A percentile compares a stretch with the other conserved stretches of the same genome.
Evolutionary conservation across 1,140 invertebrate species (phyloP).

Genomic region (Calliopsis andreniformis): DNA sequence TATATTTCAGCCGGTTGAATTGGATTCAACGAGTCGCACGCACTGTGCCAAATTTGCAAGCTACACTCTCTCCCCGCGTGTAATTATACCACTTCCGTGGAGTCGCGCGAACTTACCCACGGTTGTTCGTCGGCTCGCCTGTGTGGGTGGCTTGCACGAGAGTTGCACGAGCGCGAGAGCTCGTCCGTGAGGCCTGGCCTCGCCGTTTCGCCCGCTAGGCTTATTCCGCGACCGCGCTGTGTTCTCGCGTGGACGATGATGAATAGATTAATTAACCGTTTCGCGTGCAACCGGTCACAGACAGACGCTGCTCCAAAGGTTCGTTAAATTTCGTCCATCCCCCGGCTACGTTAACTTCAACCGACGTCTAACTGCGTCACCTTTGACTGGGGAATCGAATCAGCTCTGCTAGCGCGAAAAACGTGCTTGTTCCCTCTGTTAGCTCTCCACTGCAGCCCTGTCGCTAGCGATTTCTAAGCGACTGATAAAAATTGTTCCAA

Average conservation of each 20-base stretch:
- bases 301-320: slow-evolving; percentile 25
- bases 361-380: slow-evolving; percentile 31
- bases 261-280: slow-evolving; percentile 67
- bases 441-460: background rate
- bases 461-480: no score
- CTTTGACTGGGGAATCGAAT: slow-evolving; percentile 36
- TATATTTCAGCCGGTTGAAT: slow-evolving; percentile 65
- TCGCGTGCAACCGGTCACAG: slow-evolving; percentile 34
- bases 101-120: slow-evolving; percentile 45
- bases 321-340: slow-evolving; percentile 31
- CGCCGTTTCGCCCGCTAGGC: slow-evolving; percentile 36
- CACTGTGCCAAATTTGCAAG: slow-evolving; percentile 60
- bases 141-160: slow-evolving; percentile 1
- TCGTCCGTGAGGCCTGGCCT: background rate
- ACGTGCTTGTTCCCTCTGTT: background rate
- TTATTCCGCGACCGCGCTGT: slow-evolving; percentile 57
- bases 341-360: background rate
- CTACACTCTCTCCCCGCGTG: slow-evolving; percentile 30
- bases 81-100: slow-evolving; percentile 65
- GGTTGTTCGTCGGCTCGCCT: slow-evolving; percentile 11
- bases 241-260: slow-evolving; percentile 51
- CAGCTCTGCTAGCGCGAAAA: slow-evolving; percentile 17
- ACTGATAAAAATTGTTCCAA: no score
- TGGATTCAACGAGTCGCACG: slow-evolving; percentile 65
- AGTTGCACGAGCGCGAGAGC: background rate